Base-by-base conservation (phyloP, 2,113 vertebrate genomes). In the Garra rufa region DNA sequence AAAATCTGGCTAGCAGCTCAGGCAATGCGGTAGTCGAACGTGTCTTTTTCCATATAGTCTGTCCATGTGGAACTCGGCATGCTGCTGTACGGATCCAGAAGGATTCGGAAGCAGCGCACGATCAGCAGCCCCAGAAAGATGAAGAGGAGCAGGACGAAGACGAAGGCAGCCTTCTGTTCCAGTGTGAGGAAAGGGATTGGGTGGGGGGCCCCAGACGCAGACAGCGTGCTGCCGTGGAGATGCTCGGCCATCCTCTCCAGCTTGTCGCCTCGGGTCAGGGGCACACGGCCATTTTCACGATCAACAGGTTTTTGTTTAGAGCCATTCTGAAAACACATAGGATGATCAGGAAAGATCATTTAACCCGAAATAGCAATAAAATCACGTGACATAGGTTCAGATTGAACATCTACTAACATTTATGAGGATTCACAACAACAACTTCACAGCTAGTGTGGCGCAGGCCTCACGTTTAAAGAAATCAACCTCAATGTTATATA, bases 41-140 rank as follows among this genome's bases (percentile, higher is more conserved):
- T 94, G 91, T 96, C 96, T 80, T 96, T 96, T 88, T 96, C 95
- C 83, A 95, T 94, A 89, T 96, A 95, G 89, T 96, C 95, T 10
- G 94, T 95, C 95, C 96, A 96, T 61, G 94, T 96, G 90, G 95
- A 95, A 2, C 95, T 94, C 24, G 96, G 95, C 94, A 95, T 96
- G 88, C 95, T 96, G 82, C 94, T 95, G 89, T 96, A 96, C 0
- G 95, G 96, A 88, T 96, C 96, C 71, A 96, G 93, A 81, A 96
- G 93, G 90, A 96, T 96, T 74, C 95, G 93, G 90, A 95, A 96
- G 85, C 95, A 96, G 71, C 94, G 95, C 81, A 96, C 92, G 11
- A 96, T 95, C 81, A 96, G 95, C 77, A 96, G 91, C 19, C 95
- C 95, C 89, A 96, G 90, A 91, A 96, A 95, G 88, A 96, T 93